These are phyloP conservation scores for Cosmopolites sordidus DNA, from an alignment of 2,888 invertebrate genomes.

Conservation along the genomic window DNA sequence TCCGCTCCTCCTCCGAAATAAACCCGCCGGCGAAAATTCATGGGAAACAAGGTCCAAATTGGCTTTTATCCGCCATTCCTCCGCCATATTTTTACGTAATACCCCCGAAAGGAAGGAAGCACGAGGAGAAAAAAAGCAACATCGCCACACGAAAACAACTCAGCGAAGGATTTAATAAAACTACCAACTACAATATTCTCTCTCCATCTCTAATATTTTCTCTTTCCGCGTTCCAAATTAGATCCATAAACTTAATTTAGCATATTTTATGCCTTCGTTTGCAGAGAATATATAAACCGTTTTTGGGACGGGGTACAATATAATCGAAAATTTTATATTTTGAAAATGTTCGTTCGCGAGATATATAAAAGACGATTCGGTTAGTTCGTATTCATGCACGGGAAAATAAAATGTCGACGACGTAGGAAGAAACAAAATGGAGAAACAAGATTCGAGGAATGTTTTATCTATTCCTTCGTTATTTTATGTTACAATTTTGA, in stretches of 20 bases:
- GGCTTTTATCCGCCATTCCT: conserved; percentile 9
- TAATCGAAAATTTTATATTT: conserved; percentile 23
- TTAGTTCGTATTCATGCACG: not conserved
- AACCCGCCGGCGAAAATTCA: not conserved
- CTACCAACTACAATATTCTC: conserved; percentile 12
- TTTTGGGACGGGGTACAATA: conserved; percentile 12
- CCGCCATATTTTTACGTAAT: not conserved
- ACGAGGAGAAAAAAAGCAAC: too few species aligned
- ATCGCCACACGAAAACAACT: too few species aligned
- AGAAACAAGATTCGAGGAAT: too few species aligned
- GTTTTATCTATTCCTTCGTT: too few species aligned
- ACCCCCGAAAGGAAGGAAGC: too few species aligned
- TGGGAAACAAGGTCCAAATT: conserved; percentile 17
- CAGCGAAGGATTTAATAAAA: conserved; percentile 9
- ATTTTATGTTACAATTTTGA: too few species aligned
- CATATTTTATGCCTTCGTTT: conserved; percentile 18
- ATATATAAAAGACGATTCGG: not conserved
- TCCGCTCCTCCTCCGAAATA: not conserved
- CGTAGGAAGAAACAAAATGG: too few species aligned
- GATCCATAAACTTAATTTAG: conserved; percentile 20
- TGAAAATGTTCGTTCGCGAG: conserved; percentile 1
- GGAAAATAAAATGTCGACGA: not conserved
- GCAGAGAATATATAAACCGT: too few species aligned
- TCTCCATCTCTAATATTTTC: not conserved
- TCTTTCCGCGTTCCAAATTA: conserved; percentile 12